These are phyloP conservation scores for Eudasyphora cyanicolor DNA, from an alignment of 2,888 invertebrate genomes.

Conservation along the genomic window DNA sequence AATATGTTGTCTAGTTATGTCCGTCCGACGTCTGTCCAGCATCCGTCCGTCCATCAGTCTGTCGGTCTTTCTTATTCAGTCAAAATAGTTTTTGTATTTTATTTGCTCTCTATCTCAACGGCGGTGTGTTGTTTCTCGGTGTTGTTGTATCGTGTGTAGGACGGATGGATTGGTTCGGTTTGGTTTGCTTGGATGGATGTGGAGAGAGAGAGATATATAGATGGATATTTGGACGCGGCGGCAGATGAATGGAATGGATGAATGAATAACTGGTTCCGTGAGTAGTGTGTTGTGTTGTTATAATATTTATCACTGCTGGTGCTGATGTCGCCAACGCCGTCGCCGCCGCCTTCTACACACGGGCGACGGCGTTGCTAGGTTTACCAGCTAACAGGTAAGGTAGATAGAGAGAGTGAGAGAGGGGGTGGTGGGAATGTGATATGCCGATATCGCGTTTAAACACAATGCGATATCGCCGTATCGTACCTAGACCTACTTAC, in stretches of 20 bases:
- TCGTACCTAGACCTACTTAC: conserved; percentile 34
- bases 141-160: not conserved
- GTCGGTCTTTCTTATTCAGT: not conserved
- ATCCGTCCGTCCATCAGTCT: not conserved
- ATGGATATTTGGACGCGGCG: not conserved
- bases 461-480: conserved; percentile 4
- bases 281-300: conserved; percentile 6
- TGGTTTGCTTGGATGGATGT: not conserved
- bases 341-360: not conserved
- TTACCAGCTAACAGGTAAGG: not conserved
- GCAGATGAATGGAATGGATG: conserved; percentile 24
- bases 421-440: not conserved
- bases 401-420: not conserved
- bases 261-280: conserved; percentile 19
- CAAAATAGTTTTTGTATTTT: not conserved
- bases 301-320: not conserved
- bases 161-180: not conserved
- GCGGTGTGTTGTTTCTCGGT: not conserved
- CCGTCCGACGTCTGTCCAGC: no score
- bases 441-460: not conserved
- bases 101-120: not conserved
- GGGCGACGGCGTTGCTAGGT: not conserved
- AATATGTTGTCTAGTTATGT: not conserved
- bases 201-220: not conserved
- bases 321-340: not conserved